phyloP scores from a whole-genome alignment of 2,113 vertebrate genomes.

The Benthochromis sp. region DNA sequence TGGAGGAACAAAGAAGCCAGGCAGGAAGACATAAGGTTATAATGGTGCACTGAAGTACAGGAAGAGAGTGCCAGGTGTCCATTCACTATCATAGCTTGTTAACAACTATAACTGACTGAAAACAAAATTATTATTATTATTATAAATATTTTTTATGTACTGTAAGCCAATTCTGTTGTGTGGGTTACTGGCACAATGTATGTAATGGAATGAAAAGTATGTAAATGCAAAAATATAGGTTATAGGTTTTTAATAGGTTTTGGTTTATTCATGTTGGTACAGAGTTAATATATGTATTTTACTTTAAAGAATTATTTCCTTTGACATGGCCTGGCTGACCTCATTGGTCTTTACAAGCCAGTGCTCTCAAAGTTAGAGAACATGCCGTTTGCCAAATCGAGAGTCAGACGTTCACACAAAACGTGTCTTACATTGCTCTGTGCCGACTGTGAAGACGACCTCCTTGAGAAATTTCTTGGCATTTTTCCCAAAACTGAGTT shows the following conservation, averaged over 20 bases:
- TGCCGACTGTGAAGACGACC: neutral
- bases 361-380: neutral
- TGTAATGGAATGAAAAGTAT: neutral
- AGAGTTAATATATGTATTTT: neutral
- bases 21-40: neutral
- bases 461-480: neutral
- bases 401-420: neutral
- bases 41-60: neutral
- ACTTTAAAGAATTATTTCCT: neutral
- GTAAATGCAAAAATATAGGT: neutral
- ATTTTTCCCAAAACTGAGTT: neutral
- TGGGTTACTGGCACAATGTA: neutral
- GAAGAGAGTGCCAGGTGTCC: neutral
- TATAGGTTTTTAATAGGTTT: neutral
- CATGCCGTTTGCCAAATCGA: neutral
- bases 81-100: neutral
- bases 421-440: neutral
- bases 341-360: neutral
- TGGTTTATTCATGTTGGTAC: neutral
- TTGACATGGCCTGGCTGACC: neutral
- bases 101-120: neutral
- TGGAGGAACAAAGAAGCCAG: conserved; percentile 27
- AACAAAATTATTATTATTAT: neutral
- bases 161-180: neutral
- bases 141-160: neutral